Percentiles rank a stretch among this genome's conserved stretches.
These are phyloP conservation scores for Sandelia bainsii DNA, from an alignment of 2,797 vertebrate species.

Conservation along the genomic window DNA sequence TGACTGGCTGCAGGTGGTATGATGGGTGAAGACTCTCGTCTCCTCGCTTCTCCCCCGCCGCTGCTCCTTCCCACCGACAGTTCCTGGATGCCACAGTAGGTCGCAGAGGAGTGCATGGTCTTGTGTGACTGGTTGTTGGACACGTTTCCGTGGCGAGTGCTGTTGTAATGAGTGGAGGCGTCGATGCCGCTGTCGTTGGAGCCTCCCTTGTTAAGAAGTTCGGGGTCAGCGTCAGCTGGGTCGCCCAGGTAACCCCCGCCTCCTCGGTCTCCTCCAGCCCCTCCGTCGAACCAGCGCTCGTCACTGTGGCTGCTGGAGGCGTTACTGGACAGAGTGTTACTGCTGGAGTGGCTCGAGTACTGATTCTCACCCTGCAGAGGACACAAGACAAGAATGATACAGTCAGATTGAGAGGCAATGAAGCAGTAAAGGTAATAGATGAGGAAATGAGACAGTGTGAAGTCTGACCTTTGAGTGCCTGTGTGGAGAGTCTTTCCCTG, in stretches of 20 bases:
- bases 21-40: constrained; percentile 83
- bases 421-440: constrained; percentile 8
- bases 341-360: constrained; percentile 96
- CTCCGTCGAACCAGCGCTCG: constrained; percentile 91
- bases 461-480: constrained; percentile 90
- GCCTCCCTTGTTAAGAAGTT: constrained; percentile 88
- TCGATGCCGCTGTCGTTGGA: constrained; percentile 95
- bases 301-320: constrained; percentile 94
- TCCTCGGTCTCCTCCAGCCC: constrained; percentile 66
- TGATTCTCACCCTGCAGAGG: constrained; percentile 87
- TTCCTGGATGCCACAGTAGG: constrained; percentile 82
- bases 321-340: constrained; percentile 94
- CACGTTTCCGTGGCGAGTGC: constrained; percentile 76
- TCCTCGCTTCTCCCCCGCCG: constrained; percentile 70
- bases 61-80: constrained; percentile 59
- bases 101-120: constrained; percentile 75
- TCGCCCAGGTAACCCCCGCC: constrained; percentile 72
- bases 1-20: constrained; percentile 73
- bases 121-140: constrained; percentile 80
- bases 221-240: constrained; percentile 82
- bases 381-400: constrained; percentile 17
- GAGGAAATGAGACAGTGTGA: neutral
- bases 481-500: constrained; percentile 91
- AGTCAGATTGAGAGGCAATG: neutral
- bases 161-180: constrained; percentile 85